Percentiles rank a stretch among this genome's conserved stretches.
Conservation (phyloP, 2,888 invertebrate species). For the Capitulum mitella region DNA sequence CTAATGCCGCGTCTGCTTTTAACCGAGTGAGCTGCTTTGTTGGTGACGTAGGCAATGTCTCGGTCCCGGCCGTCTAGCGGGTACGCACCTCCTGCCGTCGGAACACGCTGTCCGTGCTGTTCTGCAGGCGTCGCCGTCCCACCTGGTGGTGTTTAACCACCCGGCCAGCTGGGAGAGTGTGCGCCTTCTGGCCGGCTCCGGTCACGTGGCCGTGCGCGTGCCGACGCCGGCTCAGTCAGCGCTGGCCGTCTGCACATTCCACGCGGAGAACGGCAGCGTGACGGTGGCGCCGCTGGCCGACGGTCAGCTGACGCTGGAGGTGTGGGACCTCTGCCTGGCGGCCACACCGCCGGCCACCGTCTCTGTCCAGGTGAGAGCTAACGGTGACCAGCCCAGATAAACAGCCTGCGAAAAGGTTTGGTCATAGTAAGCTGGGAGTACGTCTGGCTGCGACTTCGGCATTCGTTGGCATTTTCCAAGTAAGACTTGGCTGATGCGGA, state of each 20-base stretch:
- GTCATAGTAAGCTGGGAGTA: no score
- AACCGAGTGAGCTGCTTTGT: no score
- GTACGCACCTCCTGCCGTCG: no score
- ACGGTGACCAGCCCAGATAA: no score
- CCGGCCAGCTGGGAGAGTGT: background rate
- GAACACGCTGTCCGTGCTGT: no score
- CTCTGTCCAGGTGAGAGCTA: background rate
- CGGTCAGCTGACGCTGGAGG: background rate
- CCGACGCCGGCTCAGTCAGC: background rate
- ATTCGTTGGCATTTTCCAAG: no score
- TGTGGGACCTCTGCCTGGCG: background rate
- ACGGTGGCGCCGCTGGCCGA: slow-evolving; percentile 16
- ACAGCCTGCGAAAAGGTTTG: no score
- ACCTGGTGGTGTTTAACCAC: slow-evolving; percentile 13
- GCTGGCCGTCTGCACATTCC: background rate
- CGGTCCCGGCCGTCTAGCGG: no score
- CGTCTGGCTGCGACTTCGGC: no score
- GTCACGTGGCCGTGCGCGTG: slow-evolving; percentile 10
- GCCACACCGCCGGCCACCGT: slow-evolving; percentile 8
- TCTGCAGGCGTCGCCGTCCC: background rate
- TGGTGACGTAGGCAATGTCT: no score
- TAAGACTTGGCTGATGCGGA: no score
- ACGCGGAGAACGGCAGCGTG: slow-evolving; percentile 7
- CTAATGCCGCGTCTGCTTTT: no score
- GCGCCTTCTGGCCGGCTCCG: background rate